phyloP scores from a whole-genome alignment of 92 coral and sea anemone genomes.

The Pocillopora meandrina region DNA sequence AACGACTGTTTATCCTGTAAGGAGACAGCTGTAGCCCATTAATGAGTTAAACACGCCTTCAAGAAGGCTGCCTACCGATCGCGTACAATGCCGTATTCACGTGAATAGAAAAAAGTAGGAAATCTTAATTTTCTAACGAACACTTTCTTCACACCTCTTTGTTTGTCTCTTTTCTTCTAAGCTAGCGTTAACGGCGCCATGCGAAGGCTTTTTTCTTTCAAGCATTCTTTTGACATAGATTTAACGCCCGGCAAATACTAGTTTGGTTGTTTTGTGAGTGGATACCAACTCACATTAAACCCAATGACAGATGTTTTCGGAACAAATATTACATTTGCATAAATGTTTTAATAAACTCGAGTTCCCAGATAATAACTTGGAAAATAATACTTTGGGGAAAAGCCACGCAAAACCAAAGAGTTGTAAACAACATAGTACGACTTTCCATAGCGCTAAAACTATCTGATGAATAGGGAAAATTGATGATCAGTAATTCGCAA shows the following conservation, averaged over 20 bases:
- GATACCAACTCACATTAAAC: background rate
- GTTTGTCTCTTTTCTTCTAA: conserved; percentile 28
- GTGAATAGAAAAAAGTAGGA: conserved; percentile 35
- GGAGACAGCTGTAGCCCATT: conserved; percentile 27
- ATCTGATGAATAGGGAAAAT: background rate
- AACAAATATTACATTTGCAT: conserved; percentile 33
- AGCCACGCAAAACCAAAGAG: background rate
- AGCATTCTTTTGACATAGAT: background rate
- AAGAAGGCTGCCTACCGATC: conserved; percentile 26
- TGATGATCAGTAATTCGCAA: background rate
- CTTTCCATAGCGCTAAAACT: no score
- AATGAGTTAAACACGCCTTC: conserved; percentile 52
- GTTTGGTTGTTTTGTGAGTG: conserved; percentile 10
- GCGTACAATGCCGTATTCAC: conserved; percentile 22
- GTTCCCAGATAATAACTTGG: background rate
- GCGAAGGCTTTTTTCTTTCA: background rate
- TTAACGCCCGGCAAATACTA: background rate
- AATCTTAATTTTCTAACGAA: conserved; percentile 29
- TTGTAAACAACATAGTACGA: no score
- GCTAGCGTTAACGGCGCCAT: conserved; percentile 13
- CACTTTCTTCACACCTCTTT: conserved; percentile 51
- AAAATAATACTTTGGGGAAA: background rate
- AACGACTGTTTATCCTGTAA: conserved; percentile 19
- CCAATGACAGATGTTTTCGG: conserved; percentile 37
- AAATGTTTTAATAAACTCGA: conserved; percentile 24